Conservation (phyloP, 2,113 vertebrate genomes). For the Petromus typicus region DNA sequence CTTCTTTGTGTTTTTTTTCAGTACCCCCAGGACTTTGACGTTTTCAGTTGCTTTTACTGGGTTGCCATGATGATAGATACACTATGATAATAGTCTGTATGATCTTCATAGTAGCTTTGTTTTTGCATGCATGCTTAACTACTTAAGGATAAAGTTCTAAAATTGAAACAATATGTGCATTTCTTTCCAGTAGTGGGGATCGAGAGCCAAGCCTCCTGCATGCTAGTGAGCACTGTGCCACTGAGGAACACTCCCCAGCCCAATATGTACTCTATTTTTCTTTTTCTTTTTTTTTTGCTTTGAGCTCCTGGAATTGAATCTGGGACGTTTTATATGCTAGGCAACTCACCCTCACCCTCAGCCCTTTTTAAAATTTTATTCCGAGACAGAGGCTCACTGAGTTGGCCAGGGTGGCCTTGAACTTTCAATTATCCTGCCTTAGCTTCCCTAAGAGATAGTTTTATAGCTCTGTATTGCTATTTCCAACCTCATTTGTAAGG, state of each 20-base stretch:
- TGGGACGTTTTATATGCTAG: not conserved
- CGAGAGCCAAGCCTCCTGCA: not conserved
- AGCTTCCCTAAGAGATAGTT: not conserved
- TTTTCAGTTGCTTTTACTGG: not conserved
- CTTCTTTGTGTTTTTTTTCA: too few species aligned
- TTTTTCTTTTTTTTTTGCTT: too few species aligned
- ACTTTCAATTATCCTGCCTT: not conserved
- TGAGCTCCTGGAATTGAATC: not conserved
- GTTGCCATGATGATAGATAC: conserved; percentile 2
- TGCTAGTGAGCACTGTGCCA: not conserved
- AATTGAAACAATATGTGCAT: conserved; percentile 7
- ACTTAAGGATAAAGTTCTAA: conserved; percentile 43
- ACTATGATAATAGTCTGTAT: conserved; percentile 3
- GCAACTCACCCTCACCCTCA: not conserved
- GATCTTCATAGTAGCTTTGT: not conserved
- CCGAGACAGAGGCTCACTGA: too few species aligned
- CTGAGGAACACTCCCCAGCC: not conserved
- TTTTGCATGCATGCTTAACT: conserved; percentile 31
- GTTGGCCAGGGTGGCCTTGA: not conserved
- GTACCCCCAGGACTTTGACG: too few species aligned
- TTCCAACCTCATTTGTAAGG: not conserved
- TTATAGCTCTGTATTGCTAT: not conserved
- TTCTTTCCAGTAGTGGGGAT: not conserved
- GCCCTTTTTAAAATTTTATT: not conserved
- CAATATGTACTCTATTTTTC: too few species aligned